phyloP scores from a whole-genome alignment of 37 sponge, comb jelly and placozoan genomes.

The Halisarca cf. caerulea region DNA sequence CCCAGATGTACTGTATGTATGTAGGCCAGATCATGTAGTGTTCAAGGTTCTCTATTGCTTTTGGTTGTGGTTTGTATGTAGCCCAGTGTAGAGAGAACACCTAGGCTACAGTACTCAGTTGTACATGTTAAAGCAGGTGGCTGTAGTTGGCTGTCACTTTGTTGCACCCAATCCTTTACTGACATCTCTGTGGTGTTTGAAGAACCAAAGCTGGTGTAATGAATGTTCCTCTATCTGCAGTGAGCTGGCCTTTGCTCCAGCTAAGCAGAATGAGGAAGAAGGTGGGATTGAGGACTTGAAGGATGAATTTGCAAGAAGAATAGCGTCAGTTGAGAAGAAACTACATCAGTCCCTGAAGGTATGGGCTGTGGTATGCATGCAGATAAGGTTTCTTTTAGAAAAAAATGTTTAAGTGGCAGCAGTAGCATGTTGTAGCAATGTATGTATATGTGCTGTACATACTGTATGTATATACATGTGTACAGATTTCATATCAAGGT shows the following conservation, averaged over 20 bases:
- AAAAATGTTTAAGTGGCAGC: no score
- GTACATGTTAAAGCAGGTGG: background rate
- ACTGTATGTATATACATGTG: no score
- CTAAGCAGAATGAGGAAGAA: conserved; percentile 17
- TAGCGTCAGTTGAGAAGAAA: conserved; percentile 70
- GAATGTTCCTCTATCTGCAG: background rate
- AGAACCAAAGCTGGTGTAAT: background rate
- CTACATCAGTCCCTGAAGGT: conserved; percentile 65
- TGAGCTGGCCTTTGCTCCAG: conserved; percentile 45
- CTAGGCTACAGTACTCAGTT: background rate
- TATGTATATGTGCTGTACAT: no score
- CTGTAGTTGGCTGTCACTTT: background rate
- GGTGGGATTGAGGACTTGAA: conserved; percentile 52
- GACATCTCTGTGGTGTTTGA: conserved; percentile 1
- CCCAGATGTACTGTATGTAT: no score
- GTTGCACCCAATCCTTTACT: background rate
- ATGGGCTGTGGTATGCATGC: no score
- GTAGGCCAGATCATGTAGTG: no score
- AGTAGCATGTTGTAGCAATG: no score
- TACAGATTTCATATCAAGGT: no score
- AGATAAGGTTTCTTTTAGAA: background rate
- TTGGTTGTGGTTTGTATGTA: background rate
- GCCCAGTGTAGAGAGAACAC: background rate
- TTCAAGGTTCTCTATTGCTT: no score
- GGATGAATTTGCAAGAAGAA: conserved; percentile 65